Conservation (phyloP, 2,888 invertebrate species). For the Sphaeridia pumilis region DNA sequence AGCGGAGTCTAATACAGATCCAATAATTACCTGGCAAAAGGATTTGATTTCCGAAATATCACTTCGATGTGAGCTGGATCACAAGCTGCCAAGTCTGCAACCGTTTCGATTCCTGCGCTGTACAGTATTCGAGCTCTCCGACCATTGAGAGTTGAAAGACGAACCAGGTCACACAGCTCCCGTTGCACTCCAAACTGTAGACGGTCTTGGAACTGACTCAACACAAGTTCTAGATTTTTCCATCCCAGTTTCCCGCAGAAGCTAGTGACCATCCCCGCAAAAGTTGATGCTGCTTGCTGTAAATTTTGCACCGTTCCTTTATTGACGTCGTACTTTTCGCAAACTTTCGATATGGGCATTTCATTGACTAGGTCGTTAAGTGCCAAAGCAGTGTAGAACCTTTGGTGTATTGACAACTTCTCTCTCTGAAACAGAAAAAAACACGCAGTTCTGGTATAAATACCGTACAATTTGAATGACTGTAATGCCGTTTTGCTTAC, state of each 20-base stretch:
- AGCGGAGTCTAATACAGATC: no score
- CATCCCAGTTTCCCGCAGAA: conserved; percentile 89
- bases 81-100: conserved; percentile 66
- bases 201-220: conserved; percentile 86
- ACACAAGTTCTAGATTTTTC: conserved; percentile 74
- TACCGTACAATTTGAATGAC: not conserved
- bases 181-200: conserved; percentile 86
- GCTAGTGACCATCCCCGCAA: conserved; percentile 94
- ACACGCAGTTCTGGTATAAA: not conserved
- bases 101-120: conserved; percentile 63
- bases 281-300: conserved; percentile 88
- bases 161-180: conserved; percentile 82
- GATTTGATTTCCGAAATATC: conserved; percentile 61
- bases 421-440: conserved; percentile 22
- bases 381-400: conserved; percentile 82
- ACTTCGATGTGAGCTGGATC: conserved; percentile 58
- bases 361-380: conserved; percentile 89
- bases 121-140: conserved; percentile 71
- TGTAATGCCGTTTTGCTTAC: conserved; percentile 38
- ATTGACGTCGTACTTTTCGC: conserved; percentile 70
- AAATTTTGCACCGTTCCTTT: conserved; percentile 85
- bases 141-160: conserved; percentile 69
- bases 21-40: conserved; percentile 59
- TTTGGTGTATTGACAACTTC: conserved; percentile 39
- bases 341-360: conserved; percentile 63